A percentile compares a stretch with the other conserved stretches of the same genome.
Conservation (phyloP, 2,888 invertebrate genomes). For the Caenorhabditis japonica region DNA sequence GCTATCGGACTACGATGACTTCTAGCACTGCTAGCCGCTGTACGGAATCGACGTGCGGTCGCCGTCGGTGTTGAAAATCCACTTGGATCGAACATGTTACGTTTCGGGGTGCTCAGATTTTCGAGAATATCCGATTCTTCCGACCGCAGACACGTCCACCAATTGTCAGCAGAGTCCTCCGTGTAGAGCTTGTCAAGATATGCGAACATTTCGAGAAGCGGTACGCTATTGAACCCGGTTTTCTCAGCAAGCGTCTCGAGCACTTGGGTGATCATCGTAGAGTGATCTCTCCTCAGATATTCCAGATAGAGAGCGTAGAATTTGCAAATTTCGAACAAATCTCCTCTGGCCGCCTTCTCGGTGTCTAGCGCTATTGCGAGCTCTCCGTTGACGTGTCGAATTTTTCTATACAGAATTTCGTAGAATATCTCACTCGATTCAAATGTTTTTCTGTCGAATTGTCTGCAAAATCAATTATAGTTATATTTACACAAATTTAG, state of each 20-base stretch:
- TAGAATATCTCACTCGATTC: conserved; percentile 20
- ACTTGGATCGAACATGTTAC: neutral
- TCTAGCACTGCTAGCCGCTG: conserved; percentile 15
- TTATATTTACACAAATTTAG: neutral
- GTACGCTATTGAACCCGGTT: conserved; percentile 16
- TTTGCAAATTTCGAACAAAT: conserved; percentile 42
- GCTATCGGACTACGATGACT: conserved; percentile 50
- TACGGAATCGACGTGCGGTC: conserved; percentile 21
- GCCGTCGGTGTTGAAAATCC: conserved; percentile 36
- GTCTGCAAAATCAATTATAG: conserved; percentile 10
- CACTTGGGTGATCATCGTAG: conserved; percentile 4
- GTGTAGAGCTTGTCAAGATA: conserved; percentile 29
- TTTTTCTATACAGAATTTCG: conserved; percentile 21
- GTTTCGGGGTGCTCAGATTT: conserved; percentile 12
- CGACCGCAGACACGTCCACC: conserved; percentile 27
- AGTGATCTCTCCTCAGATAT: conserved; percentile 23
- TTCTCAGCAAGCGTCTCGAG: conserved; percentile 3
- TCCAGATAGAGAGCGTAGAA: conserved; percentile 36
- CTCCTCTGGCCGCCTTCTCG: conserved; percentile 14
- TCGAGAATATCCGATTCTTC: conserved; percentile 3
- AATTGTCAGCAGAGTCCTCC: conserved; percentile 29
- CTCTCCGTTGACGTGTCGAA: conserved; percentile 8
- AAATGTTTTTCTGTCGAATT: neutral
- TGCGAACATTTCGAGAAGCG: conserved; percentile 20
- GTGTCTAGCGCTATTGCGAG: conserved; percentile 21